Base-by-base conservation (phyloP, 2,113 vertebrate genomes). In the Cottus gobio region DNA sequence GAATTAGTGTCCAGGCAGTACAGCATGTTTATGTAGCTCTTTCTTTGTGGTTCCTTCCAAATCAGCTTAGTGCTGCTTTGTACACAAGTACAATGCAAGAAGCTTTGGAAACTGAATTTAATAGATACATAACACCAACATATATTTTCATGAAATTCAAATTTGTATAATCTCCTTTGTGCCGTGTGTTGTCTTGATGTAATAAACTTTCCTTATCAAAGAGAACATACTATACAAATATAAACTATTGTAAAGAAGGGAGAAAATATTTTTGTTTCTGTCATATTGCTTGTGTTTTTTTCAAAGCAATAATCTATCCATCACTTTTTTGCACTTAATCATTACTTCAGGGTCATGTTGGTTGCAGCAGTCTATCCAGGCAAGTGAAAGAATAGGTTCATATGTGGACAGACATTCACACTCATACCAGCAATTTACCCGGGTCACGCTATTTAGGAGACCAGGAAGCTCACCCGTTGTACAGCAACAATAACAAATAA, bases 21-120 rank as follows among this genome's bases (percentile, higher is more conserved):
- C 30, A 26, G 7, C 30, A 44, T 60, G 46, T 83, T 72, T 57
- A 82, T 75, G 44, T 36, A 36, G 24, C 31, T 28, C 52, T 68
- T 65, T 69, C 56, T 71, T 42, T 72, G 30, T 63, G 62, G 26
- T 48, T 72, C 7, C 30, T 8, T 75, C 3, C 24, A 66, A 75
- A 83, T 83, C 67, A 52, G 39, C 46, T 81, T 68, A 63, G 37
- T 69, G 74, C 44, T 62, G 50, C 28, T 16, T 13, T 24, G 8
- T 46, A 22, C n/a, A 54, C 16, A 37, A 57, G 22, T 31, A 1
- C 7, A 58, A 42, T 1, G 3, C 7, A 36, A 30, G n/a, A 44
- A 42, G 31, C 58, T 48, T 37, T 62, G 30, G 39, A 42, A 62
- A 56, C 18, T 15, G 12, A 34, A 56, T 71, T 74, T 30, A 68